phyloP scores from a whole-genome alignment of 2,113 vertebrate genomes.

The Perccottus glenii region DNA sequence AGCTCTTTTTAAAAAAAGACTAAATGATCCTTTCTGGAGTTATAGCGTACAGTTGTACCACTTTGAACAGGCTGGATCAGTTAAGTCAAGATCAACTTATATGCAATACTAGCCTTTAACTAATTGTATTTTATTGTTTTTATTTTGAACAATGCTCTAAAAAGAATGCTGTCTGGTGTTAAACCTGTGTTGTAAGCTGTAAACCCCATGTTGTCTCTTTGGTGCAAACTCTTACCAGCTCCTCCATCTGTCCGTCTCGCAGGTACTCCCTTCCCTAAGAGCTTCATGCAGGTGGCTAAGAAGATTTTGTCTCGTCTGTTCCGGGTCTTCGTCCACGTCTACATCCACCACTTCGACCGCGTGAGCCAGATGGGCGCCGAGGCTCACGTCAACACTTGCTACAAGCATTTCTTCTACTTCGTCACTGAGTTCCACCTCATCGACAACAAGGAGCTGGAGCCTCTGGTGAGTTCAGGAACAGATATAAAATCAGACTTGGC shows the following conservation, averaged over 20 bases:
- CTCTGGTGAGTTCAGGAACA: constrained; percentile 85
- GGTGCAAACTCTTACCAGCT: not conserved
- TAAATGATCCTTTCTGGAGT: too few relatives aligned
- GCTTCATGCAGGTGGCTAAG: constrained; percentile 93
- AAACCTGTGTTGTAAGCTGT: too few relatives aligned
- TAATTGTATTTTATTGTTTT: too few relatives aligned
- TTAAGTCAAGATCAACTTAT: too few relatives aligned
- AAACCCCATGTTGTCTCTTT: not conserved
- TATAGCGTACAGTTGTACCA: too few relatives aligned
- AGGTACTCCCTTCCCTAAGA: constrained; percentile 98
- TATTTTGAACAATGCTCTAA: too few relatives aligned
- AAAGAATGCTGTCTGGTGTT: too few relatives aligned
- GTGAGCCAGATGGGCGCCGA: constrained; percentile 95
- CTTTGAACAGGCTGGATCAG: too few relatives aligned
- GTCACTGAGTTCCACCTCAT: constrained; percentile 93
- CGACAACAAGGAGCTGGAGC: constrained; percentile 98
- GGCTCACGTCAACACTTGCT: constrained; percentile 98
- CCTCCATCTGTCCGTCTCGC: constrained; percentile 48
- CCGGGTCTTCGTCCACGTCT: constrained; percentile 97
- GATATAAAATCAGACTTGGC: too few relatives aligned
- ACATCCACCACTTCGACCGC: constrained; percentile 97
- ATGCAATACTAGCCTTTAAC: too few relatives aligned
- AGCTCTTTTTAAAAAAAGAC: too few relatives aligned
- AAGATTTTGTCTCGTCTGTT: constrained; percentile 98
- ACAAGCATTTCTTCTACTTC: constrained; percentile 99